Percentiles rank a stretch among this genome's conserved stretches.
Evolutionary conservation across 2,797 vertebrate genomes (phyloP).

Genomic region (Lutjanus campechanus): DNA sequence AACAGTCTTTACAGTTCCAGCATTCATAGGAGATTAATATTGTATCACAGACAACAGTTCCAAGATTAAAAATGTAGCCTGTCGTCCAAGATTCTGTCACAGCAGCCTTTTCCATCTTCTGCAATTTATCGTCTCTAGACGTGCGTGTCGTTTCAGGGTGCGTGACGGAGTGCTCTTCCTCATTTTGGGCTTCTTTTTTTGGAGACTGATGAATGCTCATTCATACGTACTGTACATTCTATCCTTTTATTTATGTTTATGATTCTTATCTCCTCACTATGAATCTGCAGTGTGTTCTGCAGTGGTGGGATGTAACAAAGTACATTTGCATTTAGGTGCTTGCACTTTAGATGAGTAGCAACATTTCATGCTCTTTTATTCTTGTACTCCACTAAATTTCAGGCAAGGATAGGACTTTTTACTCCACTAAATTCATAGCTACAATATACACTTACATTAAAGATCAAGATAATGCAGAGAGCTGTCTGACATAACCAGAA

Average conservation of each 20-base stretch:
- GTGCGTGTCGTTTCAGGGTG: conserved; percentile 30
- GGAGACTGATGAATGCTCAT: conserved; percentile 30
- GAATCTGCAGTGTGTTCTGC: neutral
- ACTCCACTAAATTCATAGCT: neutral
- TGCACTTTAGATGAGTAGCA: neutral
- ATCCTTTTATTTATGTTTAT: conserved; percentile 16
- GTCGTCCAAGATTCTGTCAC: conserved; percentile 54
- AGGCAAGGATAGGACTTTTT: neutral
- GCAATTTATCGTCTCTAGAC: conserved; percentile 45
- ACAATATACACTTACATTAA: neutral
- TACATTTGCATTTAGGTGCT: neutral
- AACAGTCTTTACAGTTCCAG: conserved; percentile 40
- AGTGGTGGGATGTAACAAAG: neutral
- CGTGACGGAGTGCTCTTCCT: conserved; percentile 20
- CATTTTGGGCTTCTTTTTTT: conserved; percentile 6
- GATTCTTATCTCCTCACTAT: neutral
- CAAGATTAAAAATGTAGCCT: conserved; percentile 50
- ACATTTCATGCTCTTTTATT: neutral
- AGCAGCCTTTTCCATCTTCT: conserved; percentile 43
- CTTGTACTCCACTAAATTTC: neutral
- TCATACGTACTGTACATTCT: conserved; percentile 13
- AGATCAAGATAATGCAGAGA: neutral
- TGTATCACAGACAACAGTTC: conserved; percentile 35
- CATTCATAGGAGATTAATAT: conserved; percentile 60
- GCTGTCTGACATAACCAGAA: no score